Evolutionary conservation across 2,888 invertebrate species (phyloP).

Genomic region (Sicus ferrugineus): DNA sequence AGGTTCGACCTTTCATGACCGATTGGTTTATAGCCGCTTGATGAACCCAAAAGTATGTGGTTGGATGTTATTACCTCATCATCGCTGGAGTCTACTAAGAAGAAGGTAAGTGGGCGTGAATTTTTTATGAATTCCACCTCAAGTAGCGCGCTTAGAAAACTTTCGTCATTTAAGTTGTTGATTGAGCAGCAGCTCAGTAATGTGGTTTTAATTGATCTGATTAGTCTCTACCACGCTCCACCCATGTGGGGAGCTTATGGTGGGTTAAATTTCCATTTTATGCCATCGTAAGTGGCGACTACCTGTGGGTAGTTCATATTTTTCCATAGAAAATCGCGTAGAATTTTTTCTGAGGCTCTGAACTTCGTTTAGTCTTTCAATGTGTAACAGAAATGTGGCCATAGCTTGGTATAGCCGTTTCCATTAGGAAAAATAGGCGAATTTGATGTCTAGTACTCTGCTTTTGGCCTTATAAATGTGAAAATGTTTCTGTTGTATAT

Average conservation of each 20-base stretch:
- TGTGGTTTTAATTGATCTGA: conserved; percentile 29
- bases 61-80: conserved; percentile 42
- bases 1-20: conserved; percentile 27
- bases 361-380: conserved; percentile 37
- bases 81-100: conserved; percentile 36
- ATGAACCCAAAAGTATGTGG: conserved; percentile 40
- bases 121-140: conserved; percentile 41
- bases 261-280: conserved; percentile 41
- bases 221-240: conserved; percentile 37
- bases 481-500: conserved; percentile 4
- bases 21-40: conserved; percentile 32
- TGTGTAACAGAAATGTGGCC: conserved; percentile 30
- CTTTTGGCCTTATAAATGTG: not conserved
- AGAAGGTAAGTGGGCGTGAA: conserved; percentile 39
- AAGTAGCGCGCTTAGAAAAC: conserved; percentile 33
- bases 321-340: conserved; percentile 6
- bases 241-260: conserved; percentile 42
- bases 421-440: conserved; percentile 38
- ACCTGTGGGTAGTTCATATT: conserved; percentile 25
- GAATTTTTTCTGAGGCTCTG: conserved; percentile 29
- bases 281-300: conserved; percentile 26
- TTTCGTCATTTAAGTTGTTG: conserved; percentile 39
- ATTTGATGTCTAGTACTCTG: conserved; percentile 6
- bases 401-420: conserved; percentile 34
- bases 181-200: conserved; percentile 29